Evolutionary conservation across 2,888 invertebrate species (phyloP), one percentile per base, ranked within the genome.

Genomic region (Tortrix viridana): DNA sequence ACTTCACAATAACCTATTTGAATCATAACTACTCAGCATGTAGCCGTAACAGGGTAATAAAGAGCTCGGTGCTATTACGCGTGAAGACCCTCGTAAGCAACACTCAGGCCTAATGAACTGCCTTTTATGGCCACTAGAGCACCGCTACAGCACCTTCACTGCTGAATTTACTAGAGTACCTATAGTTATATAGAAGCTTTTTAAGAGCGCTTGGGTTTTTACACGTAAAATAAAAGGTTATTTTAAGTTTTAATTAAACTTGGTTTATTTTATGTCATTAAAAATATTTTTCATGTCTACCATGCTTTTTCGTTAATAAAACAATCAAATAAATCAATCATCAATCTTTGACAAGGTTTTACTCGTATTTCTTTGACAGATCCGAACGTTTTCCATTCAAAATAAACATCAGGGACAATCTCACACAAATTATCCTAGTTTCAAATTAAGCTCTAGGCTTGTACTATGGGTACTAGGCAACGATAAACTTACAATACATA

Each of bases 71-170:
- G 22, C 53, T 53, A 53, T 53, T 53, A 53, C 41, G 22, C 53
- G 20, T 41, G 41, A 53, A 53, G 52, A 53, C 52, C 52, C 22
- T 18, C n/a, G 50, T 19, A 14, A 50, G 41, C 53, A 53, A 53
- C 53, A 41, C 53, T 53, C 20, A 41, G 41, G 53, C 53, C 53
- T 53, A 53, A 53, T 22, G 53, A 53, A 53, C 38, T 41, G 20
- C 20, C n/a, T 38, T 53, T 53, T 53, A 53, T 38, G 53, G 43
- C 60, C 54, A 48, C 60, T 44, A 37, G 22, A 48, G 48, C 20
- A 32, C 37, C 26, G 23, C 50, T n/a, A 23, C 41, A 41, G 48
- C 47, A 41, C 54, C 53, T 60, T 54, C 41, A 60, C 53, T 41
- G 53, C 47, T 32, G n/a, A n/a, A n/a, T n/a, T n/a, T 32, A 32